A percentile compares a stretch with the other conserved stretches of the same genome.
These are phyloP conservation scores for Syngnathoides biaculeatus DNA, from an alignment of 2,113 vertebrate species.

Conservation along the genomic window DNA sequence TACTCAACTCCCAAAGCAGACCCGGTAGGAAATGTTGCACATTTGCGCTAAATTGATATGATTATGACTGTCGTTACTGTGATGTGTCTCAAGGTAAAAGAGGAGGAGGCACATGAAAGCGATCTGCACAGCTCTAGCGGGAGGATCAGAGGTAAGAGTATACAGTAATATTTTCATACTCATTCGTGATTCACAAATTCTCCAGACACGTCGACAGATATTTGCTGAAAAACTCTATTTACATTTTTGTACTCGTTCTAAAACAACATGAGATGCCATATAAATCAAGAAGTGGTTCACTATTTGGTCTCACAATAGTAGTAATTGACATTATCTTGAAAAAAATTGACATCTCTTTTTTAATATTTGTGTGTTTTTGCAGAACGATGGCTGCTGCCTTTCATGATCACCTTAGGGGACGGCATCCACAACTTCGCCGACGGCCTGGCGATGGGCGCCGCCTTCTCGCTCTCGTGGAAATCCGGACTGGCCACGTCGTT, in stretches of 20 bases:
- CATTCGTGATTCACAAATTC: neutral
- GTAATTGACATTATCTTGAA: no score
- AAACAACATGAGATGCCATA: no score
- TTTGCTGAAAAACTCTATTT: no score
- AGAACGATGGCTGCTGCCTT: conserved; percentile 82
- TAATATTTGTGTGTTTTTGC: neutral
- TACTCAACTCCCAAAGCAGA: conserved; percentile 66
- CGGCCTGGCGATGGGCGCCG: conserved; percentile 84
- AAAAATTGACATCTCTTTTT: neutral
- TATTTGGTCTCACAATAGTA: no score
- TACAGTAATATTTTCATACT: neutral
- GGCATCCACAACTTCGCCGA: conserved; percentile 88
- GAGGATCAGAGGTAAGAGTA: neutral
- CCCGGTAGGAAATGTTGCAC: conserved; percentile 64
- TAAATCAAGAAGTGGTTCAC: no score
- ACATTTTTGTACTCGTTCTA: no score
- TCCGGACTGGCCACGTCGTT: conserved; percentile 84
- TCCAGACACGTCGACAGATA: no score
- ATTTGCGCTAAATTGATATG: neutral
- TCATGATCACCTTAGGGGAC: conserved; percentile 84
- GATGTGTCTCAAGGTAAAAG: neutral
- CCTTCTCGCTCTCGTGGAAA: conserved; percentile 84
- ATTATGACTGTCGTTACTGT: neutral
- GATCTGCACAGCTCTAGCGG: neutral
- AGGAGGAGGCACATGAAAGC: neutral